Conservation (phyloP, 2,797 vertebrate species). For the Alcedo atthis region DNA sequence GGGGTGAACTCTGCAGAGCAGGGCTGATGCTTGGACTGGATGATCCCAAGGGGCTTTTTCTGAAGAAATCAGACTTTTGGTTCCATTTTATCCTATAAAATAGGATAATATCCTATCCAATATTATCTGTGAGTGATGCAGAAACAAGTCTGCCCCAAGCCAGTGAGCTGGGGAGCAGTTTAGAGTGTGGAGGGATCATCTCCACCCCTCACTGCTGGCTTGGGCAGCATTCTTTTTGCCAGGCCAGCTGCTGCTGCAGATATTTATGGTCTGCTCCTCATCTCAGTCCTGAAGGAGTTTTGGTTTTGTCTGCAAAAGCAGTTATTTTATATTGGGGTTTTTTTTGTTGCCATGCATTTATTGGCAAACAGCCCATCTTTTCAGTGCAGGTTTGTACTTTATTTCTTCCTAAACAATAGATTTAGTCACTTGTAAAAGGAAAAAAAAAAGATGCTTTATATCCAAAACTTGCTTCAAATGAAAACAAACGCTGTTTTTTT, state of each 20-base stretch:
- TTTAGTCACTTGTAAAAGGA: neutral
- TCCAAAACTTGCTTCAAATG: neutral
- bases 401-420: neutral
- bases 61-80: neutral
- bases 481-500: fast-evolving
- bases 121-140: neutral
- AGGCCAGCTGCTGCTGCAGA: neutral
- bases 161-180: neutral
- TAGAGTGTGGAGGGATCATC: neutral
- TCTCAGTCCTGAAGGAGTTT: neutral
- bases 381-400: neutral
- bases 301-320: neutral
- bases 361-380: neutral
- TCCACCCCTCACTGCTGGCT: neutral
- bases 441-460: neutral
- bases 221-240: constrained; percentile 26
- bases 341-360: neutral
- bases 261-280: neutral
- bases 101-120: no score
- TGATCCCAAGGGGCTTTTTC: no score
- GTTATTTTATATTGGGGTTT: neutral
- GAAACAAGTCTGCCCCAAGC: constrained; percentile 5
- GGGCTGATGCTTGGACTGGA: no score
- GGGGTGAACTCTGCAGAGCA: no score
- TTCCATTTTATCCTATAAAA: no score